Evolutionary conservation across 2,113 vertebrate genomes (phyloP).

Genomic region (Podilymbus podiceps): DNA sequence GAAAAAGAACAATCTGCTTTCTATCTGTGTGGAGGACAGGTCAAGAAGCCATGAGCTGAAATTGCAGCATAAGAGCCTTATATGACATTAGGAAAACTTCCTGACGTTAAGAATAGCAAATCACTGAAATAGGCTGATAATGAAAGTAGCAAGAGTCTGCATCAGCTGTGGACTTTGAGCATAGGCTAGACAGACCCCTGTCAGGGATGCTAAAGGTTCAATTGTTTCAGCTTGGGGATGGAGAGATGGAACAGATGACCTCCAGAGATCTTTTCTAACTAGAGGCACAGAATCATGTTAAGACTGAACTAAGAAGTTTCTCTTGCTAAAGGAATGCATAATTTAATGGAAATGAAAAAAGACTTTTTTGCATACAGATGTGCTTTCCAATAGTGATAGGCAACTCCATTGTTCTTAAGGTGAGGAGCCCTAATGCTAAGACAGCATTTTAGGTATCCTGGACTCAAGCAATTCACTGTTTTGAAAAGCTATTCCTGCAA

Average conservation of each 20-base stretch:
- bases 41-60: conserved; percentile 21
- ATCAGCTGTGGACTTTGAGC: background rate
- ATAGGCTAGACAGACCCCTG: background rate
- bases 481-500: background rate
- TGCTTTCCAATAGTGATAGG: background rate
- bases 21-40: background rate
- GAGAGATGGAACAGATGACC: background rate
- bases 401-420: background rate
- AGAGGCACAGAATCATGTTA: background rate
- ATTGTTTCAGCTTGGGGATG: background rate
- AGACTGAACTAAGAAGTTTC: background rate
- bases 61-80: background rate
- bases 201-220: background rate
- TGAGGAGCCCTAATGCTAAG: background rate
- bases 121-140: background rate
- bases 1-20: background rate
- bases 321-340: background rate
- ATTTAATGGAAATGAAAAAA: background rate
- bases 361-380: background rate
- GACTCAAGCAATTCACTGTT: background rate
- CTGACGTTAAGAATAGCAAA: conserved; percentile 29
- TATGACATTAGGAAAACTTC: conserved; percentile 17
- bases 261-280: background rate
- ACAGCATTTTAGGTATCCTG: background rate
- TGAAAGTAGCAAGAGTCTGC: background rate